Conservation (phyloP, 1,140 invertebrate genomes). For the Drosophila nasuta region DNA sequence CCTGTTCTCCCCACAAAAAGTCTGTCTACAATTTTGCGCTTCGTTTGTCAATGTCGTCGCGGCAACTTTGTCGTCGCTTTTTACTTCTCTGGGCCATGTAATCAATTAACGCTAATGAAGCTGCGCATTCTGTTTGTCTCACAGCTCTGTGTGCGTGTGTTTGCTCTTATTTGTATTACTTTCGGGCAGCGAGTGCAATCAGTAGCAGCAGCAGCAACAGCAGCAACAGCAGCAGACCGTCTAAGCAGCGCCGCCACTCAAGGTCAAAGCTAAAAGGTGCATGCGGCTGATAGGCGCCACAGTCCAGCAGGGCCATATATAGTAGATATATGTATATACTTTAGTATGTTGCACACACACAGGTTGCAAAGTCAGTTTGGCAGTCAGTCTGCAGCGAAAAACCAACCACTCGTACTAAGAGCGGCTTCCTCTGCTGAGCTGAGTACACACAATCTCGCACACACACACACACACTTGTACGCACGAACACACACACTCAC, state of each 20-base stretch:
- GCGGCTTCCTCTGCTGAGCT: constrained; percentile 50
- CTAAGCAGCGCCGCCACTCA: constrained; percentile 56
- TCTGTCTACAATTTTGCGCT: constrained; percentile 71
- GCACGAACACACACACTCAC: background rate
- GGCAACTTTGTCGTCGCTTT: constrained; percentile 53
- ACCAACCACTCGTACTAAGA: constrained; percentile 69
- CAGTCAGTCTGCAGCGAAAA: constrained; percentile 41
- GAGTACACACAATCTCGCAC: constrained; percentile 11
- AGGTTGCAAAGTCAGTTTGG: constrained; percentile 21
- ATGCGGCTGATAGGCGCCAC: constrained; percentile 43
- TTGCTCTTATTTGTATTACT: constrained; percentile 54
- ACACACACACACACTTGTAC: constrained; percentile 9
- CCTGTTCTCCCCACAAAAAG: constrained; percentile 2
- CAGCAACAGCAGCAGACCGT: constrained; percentile 30
- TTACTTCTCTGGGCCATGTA: constrained; percentile 68
- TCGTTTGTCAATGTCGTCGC: constrained; percentile 75
- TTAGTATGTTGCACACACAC: constrained; percentile 13
- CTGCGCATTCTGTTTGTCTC: constrained; percentile 45
- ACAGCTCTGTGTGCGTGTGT: constrained; percentile 10
- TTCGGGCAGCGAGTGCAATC: constrained; percentile 27
- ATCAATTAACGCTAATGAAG: constrained; percentile 83
- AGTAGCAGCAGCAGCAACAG: constrained; percentile 17
- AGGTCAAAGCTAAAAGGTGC: constrained; percentile 67
- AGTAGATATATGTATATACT: too few relatives aligned
- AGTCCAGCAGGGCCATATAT: background rate